These are phyloP conservation scores for Apamea crenata DNA, from an alignment of 2,888 invertebrate genomes.

Conservation along the genomic window DNA sequence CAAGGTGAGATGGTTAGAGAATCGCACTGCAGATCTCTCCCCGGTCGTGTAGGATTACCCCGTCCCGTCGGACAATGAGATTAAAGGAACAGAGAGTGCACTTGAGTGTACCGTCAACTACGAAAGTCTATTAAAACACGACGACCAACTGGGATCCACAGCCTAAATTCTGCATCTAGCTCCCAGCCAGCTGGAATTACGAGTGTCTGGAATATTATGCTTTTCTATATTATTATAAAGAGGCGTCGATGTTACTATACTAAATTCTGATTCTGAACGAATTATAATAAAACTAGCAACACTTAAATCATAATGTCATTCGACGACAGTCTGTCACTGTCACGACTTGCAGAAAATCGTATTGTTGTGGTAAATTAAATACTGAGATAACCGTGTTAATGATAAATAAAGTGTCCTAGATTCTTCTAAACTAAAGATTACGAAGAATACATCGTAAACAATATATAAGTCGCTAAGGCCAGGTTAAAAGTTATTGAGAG, in stretches of 20 bases:
- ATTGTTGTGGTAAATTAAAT: conserved; percentile 2
- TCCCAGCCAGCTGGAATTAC: not conserved
- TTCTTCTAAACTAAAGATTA: conserved; percentile 11
- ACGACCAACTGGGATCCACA: not conserved
- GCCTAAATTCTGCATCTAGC: not conserved
- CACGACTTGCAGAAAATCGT: not conserved
- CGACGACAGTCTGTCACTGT: conserved; percentile 7
- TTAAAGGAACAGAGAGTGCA: not conserved
- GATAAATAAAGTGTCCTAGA: not conserved
- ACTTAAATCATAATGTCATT: not conserved
- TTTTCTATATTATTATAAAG: not conserved
- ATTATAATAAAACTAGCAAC: conserved; percentile 10
- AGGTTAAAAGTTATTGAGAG: not conserved
- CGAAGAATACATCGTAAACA: not conserved
- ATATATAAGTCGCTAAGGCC: not conserved
- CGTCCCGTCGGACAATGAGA: not conserved
- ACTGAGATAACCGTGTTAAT: not conserved
- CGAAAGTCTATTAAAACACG: not conserved
- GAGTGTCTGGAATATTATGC: not conserved
- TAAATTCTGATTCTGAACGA: conserved; percentile 15
- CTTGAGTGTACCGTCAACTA: not conserved
- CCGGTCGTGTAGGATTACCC: not conserved
- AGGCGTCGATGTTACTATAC: not conserved
- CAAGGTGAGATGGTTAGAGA: no score
- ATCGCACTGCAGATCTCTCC: no score